Evolutionary conservation across 2,888 invertebrate genomes (phyloP), one percentile per base, ranked within the genome.

Genomic region (Ormyrus nitidulus): DNA sequence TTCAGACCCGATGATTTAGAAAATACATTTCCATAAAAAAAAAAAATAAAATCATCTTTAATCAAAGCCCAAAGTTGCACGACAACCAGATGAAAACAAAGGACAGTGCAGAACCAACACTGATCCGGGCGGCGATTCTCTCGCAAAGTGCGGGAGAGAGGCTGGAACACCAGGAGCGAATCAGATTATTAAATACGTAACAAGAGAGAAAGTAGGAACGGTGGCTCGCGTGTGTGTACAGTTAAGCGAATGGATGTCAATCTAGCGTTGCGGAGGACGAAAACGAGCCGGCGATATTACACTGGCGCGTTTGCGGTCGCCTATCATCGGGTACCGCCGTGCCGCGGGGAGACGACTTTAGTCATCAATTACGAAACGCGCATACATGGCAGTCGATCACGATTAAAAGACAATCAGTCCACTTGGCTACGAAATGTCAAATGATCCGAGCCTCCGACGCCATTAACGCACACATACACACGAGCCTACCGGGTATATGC

Each of bases 361-460:
- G 73, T 74, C 58, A 74, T 70, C 58, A 69, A 74, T 69, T 74
- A 64, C 64, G 58, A 69, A 59, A 56, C 51, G n/a, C 61, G 53
- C 49, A 53, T 13, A 56, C 44, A 44, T 13, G 19, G 19, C 51
- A 75, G 75, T 75, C 59, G 66, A 75, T 59, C 48, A 59, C 59
- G 66, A 77, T 71, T 77, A 72, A 66, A 77, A 72, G 64, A 61
- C 72, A 73, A 78, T 78, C 71, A 71, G 71, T 77, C 53, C 51
- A 74, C 58, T 74, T 56, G 51, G 11, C 44, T 34, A 5, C 10
- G n/a, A 51, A 72, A 70, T 69, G 49, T 13, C 44, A 13, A 11
- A 6, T 7, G 53, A 46, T 34, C 34, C 34, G 34, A 34, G 34
- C 34, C 34, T 34, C 34, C 34, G 34, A 34, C 34, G 34, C 34